Base-by-base conservation (phyloP, 1,140 invertebrate genomes). In the Pseudomyrmex pallidus region DNA sequence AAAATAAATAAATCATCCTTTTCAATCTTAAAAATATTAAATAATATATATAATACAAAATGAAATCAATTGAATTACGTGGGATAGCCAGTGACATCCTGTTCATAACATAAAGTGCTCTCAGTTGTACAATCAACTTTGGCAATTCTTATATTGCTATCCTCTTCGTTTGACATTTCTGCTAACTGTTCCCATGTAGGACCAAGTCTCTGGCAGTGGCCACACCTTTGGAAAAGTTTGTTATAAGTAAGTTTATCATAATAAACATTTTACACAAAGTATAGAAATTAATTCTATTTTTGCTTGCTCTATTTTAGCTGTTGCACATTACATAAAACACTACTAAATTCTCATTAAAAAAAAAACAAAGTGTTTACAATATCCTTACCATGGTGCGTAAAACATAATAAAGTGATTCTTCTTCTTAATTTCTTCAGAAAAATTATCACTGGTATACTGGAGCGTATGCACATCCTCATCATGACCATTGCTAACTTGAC, bases 81-180 rank as follows among this genome's bases (percentile, higher is more conserved):
- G 10, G 96, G 96, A 91, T 96, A 96, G 20, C 97, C 97, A 74
- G 97, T 97, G 0, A 98, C 95, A 91, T 97, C 96, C 82, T 98
- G 96, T 70, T 96, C 94, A 13, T 95, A 95, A 91, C 97, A 98
- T 2, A 98, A 90, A 13, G 94, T 91, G 59, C 95, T 96, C 82
- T 97, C 96, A 15, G 93, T 93, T 1, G 97, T 97, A 92, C 97
- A 98, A 91, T 98, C 97, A 2, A 98, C 96, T 94, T 97, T 96
- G 2, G 95, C 96, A 82, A 97, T 96, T 73, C 93, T 94, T 57
- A 97, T 95, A 90, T 95, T 94, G 20, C 94, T 95, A 74, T 96
- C 95, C 70, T 95, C 94, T n/a, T 94, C 91, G 77, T 96, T 96
- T 66, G 96, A 94, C 90, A 96, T 96, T 92, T 96, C 96, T 2